Evolutionary conservation across 2,888 invertebrate species (phyloP).

Genomic region (Apotomis turbidana): DNA sequence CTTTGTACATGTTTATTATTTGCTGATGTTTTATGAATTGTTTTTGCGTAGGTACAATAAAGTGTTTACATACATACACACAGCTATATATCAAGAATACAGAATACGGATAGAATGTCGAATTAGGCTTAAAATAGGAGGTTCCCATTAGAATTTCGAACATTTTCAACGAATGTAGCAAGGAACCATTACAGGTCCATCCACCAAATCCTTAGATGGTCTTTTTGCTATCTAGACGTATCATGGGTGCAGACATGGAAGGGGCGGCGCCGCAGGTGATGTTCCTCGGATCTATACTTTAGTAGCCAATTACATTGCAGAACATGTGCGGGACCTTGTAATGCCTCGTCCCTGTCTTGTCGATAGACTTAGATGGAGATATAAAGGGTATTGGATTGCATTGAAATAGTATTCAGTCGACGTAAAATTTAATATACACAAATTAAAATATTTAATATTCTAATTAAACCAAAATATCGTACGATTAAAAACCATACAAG

Average conservation of each 20-base stretch:
- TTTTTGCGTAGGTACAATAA: too few species aligned
- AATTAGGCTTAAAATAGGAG: too few species aligned
- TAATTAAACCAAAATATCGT: too few species aligned
- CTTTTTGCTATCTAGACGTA: slow-evolving; percentile 39
- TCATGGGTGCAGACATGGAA: slow-evolving; percentile 24
- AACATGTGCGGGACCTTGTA: slow-evolving; percentile 33
- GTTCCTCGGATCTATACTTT: slow-evolving; percentile 39
- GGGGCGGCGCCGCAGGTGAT: slow-evolving; percentile 38
- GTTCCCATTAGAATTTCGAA: too few species aligned
- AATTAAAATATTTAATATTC: too few species aligned
- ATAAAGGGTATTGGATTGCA: background rate
- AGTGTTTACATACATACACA: too few species aligned
- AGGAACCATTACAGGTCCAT: background rate
- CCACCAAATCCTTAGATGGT: slow-evolving; percentile 10
- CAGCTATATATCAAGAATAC: too few species aligned
- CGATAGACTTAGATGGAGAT: background rate
- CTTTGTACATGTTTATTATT: too few species aligned
- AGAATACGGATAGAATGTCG: too few species aligned
- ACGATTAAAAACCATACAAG: too few species aligned
- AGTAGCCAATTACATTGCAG: slow-evolving; percentile 34
- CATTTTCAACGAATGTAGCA: background rate
- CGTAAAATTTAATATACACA: too few species aligned
- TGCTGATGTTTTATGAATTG: too few species aligned
- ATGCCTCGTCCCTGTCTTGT: slow-evolving; percentile 20
- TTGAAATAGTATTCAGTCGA: background rate